phyloP scores from a whole-genome alignment of 2,113 vertebrate genomes.

The Oreochromis tanganicae region DNA sequence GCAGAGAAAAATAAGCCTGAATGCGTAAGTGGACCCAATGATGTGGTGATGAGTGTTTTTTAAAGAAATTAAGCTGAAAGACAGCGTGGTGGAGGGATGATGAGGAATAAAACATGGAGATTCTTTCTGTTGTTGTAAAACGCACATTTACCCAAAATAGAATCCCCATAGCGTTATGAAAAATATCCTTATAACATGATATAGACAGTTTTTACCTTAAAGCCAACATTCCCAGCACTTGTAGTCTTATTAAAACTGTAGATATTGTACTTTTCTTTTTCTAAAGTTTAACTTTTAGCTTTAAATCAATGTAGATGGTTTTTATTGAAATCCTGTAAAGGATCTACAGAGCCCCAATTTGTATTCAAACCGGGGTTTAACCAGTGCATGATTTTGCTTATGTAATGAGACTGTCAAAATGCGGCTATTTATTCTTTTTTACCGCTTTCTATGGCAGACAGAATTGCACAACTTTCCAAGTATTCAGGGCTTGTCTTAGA shows the following conservation, averaged over 20 bases:
- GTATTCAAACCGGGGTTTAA: background rate
- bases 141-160: background rate
- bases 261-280: background rate
- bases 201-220: background rate
- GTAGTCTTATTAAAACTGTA: background rate
- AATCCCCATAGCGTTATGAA: background rate
- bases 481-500: background rate
- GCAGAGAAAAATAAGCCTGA: background rate
- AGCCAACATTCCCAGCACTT: background rate
- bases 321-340: background rate
- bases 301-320: background rate
- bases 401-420: background rate
- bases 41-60: background rate
- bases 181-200: background rate
- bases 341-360: background rate
- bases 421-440: background rate
- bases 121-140: background rate
- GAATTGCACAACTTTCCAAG: background rate
- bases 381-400: background rate
- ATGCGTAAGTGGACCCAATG: background rate
- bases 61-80: background rate
- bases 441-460: background rate
- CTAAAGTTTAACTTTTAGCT: background rate
- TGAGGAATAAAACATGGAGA: background rate
- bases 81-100: background rate